Percentiles rank a stretch among this genome's conserved stretches.
Conservation (phyloP, 2,797 vertebrate genomes). For the Clarias pachynema region DNA sequence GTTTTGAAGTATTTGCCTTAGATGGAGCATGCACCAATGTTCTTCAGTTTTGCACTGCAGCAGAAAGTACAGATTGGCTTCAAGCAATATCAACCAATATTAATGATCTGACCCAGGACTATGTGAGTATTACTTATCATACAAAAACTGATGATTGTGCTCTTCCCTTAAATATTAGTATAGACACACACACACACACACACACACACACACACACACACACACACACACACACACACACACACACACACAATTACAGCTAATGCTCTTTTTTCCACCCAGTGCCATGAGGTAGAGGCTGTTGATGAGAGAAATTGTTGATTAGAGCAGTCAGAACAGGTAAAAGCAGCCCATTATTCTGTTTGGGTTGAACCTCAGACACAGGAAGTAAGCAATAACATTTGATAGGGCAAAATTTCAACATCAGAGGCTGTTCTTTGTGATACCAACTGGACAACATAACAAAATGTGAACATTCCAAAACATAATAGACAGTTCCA, state of each 20-base stretch:
- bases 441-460: background rate
- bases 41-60: slow-evolving; percentile 89
- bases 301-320: slow-evolving; percentile 28
- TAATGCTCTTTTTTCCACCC: slow-evolving; percentile 28
- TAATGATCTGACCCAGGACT: slow-evolving; percentile 85
- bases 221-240: background rate
- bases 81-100: slow-evolving; percentile 90
- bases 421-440: slow-evolving; percentile 13
- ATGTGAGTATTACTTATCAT: slow-evolving; percentile 74
- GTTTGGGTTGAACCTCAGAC: slow-evolving; percentile 26
- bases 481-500: slow-evolving; percentile 9
- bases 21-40: slow-evolving; percentile 83
- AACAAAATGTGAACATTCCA: background rate
- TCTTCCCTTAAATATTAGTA: background rate
- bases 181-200: background rate
- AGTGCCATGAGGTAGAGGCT: slow-evolving; percentile 2
- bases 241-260: slow-evolving; percentile 23
- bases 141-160: slow-evolving; percentile 5
- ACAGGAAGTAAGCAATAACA: slow-evolving; percentile 27
- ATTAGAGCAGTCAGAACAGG: slow-evolving; percentile 32
- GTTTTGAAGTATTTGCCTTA: slow-evolving; percentile 88
- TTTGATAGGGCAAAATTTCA: slow-evolving; percentile 27
- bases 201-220: background rate
- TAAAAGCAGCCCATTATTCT: slow-evolving; percentile 42
- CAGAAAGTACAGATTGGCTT: slow-evolving; percentile 92